Evolutionary conservation across 2,888 invertebrate species (phyloP), one percentile per base, ranked within the genome.

Genomic region (Pachliopta kotzebuea): DNA sequence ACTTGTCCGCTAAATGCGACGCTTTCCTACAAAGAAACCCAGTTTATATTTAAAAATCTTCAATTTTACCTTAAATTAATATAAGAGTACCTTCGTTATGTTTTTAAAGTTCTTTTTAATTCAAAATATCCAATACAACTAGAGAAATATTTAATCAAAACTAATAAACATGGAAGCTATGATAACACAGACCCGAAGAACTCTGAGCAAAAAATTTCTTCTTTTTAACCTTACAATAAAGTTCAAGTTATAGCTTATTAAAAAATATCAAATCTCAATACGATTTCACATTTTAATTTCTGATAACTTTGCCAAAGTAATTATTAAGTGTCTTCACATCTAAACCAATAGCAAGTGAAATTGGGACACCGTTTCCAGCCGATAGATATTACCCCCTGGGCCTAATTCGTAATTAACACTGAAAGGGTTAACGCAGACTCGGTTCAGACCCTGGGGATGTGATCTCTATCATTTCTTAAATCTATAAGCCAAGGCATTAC

Each of bases 361-460:
- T n/a, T 23, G 18, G 26, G 18, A 49, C 18, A 53, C 18, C 23
- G 57, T 58, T 54, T 20, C 53, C 37, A 31, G 26, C 21, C 26
- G 9, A 58, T 54, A 53, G 50, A 62, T 56, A 52, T 58, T 37
- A 53, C 57, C 63, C 54, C 53, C 9, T 11, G 57, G 58, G 63
- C 53, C 26, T 54, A 63, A 42, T 53, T 29, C 23, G 57, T 63
- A 63, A 63, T 63, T 63, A 63, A 63, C 63, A 63, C 57, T 54
- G 58, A 58, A 63, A 58, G 63, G 63, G 63, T 62, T 56, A 63
- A 57, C 53, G 11, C n/a, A 24, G 42, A 45, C 42, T 7, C 17
- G 56, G 9, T 26, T 18, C 45, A 49, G 18, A 4, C 57, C 18
- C 20, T n/a, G 3, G 49, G 57, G 57, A 57, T 42, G 21, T 31